Evolutionary conservation across 2,888 invertebrate species (phyloP), one percentile per base, ranked within the genome.

Genomic region (Chouioia cunea): DNA sequence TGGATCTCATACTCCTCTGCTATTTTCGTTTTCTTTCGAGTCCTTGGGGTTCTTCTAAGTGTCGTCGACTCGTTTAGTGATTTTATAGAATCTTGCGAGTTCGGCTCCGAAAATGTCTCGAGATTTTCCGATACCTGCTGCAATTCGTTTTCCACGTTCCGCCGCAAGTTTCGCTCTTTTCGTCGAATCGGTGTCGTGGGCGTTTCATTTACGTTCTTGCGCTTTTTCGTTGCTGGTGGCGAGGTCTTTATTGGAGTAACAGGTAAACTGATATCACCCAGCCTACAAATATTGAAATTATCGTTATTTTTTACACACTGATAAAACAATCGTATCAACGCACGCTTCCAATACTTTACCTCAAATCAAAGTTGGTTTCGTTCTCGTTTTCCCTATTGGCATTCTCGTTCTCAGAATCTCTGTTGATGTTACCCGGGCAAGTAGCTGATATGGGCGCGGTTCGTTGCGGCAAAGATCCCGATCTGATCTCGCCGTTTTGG

Each of bases 241-340:
- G 65, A n/a, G 4, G 47, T n/a, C 50, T 69, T 74, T 10, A 67
- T 2, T 36, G 74, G 74, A 18, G 74, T 67, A 2, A 14, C 12
- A 0, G 67, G 71, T 4, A 74, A 18, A 57, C 69, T 72, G 2
- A 72, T 47, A 12, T 74, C 71, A 15, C 74, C 74, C 52, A 74
- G 59, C 4, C 74, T 74, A 16, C 3, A 65, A 64, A 53, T n/a
- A 57, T 22, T 12, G 62, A 14, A 27, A 62, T 23, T 22, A 20
- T 18, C 18, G 3, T 50, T n/a, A 50, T 16, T 0, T 50, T 18
- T 16, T 50, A 4, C 8, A 4, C 10, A 1, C 10, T 4, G 16
- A 50, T n/a, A n/a, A n/a, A 16, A 36, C 6, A 36, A 36, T 36
- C 6, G 6, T 6, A 36, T 36, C 36, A 1, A 6, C 6, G 6